These are phyloP conservation scores for Stomatorhinus ivindoensis DNA, from an alignment of 2,113 vertebrate genomes.

Conservation along the genomic window DNA sequence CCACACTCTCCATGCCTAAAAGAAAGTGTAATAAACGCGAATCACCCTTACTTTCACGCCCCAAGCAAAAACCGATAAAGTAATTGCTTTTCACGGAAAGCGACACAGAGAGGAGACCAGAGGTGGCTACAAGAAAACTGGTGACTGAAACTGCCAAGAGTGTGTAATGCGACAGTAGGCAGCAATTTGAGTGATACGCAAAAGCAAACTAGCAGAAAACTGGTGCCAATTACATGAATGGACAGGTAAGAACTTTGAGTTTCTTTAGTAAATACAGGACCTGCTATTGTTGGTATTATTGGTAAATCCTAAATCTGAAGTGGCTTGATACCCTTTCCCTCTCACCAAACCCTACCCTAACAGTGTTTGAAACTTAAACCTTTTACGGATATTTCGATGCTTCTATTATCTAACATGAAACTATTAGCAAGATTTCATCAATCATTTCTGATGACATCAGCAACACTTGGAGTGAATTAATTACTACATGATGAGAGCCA, in stretches of 20 bases:
- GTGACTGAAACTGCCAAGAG: neutral
- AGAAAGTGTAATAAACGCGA: neutral
- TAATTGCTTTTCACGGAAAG: neutral
- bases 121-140: neutral
- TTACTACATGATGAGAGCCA: neutral
- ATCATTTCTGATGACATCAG: neutral
- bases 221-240: neutral
- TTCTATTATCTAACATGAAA: neutral
- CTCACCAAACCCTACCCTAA: neutral
- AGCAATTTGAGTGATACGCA: neutral
- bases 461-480: neutral
- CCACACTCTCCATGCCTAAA: neutral
- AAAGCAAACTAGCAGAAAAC: neutral
- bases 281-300: neutral
- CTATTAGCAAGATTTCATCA: neutral
- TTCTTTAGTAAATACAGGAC: neutral
- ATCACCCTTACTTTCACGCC: neutral
- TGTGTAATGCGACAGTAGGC: neutral
- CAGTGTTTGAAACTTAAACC: neutral
- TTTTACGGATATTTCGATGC: neutral
- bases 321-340: neutral
- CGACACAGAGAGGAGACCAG: neutral
- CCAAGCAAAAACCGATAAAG: neutral
- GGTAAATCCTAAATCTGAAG: neutral
- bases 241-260: no score